A percentile compares a stretch with the other conserved stretches of the same genome.
Conservation (phyloP, 1,140 invertebrate genomes). For the Brachionus rubens region DNA sequence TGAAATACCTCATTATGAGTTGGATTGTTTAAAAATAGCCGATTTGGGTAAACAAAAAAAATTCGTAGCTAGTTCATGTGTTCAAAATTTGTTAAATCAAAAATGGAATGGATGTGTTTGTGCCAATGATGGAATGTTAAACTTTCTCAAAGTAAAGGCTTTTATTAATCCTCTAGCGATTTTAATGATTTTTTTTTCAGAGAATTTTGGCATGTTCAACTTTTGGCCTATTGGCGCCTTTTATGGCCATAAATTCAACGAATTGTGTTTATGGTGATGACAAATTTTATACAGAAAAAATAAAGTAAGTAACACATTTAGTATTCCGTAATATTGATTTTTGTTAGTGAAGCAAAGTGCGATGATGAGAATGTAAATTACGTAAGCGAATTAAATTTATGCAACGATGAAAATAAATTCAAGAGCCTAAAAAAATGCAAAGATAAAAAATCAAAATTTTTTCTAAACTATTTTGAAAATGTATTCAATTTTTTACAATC, state of each 20-base stretch:
- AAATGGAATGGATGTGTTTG: constrained; percentile 5
- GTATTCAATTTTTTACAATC: not conserved
- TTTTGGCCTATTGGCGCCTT: not conserved
- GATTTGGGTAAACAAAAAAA: not conserved
- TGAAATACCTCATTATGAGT: not conserved
- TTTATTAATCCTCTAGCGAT: no score
- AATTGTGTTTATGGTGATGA: no score
- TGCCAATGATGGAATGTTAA: not conserved
- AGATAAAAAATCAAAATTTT: not conserved
- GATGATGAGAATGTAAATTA: no score
- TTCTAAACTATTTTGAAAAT: not conserved
- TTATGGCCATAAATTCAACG: not conserved
- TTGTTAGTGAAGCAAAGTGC: no score
- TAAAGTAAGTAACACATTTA: no score
- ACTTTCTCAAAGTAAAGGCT: constrained; percentile 5
- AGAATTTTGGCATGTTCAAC: not conserved
- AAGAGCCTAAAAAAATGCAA: not conserved
- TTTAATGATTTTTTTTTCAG: not conserved
- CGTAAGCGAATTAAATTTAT: not conserved
- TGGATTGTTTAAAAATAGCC: constrained; percentile 34
- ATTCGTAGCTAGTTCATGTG: constrained; percentile 22
- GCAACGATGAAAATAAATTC: not conserved
- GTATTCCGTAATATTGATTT: no score
- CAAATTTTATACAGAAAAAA: no score
- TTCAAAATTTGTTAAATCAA: constrained; percentile 32